Evolutionary conservation across 2,797 vertebrate genomes (phyloP).

Genomic region (Carcharodon carcharias): DNA sequence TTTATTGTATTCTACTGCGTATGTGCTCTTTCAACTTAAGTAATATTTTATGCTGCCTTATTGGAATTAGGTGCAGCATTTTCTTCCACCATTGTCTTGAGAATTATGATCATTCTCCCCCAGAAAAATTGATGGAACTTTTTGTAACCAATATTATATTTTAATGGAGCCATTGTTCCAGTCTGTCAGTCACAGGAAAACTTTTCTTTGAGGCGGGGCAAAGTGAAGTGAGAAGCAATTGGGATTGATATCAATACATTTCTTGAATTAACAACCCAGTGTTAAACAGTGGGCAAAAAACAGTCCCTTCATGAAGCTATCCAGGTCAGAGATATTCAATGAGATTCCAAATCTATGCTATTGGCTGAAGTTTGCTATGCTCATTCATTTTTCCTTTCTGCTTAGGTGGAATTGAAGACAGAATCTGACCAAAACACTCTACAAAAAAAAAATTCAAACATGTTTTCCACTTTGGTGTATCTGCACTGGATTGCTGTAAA

Average conservation of each 20-base stretch:
- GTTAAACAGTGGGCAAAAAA: neutral
- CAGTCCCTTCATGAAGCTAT: neutral
- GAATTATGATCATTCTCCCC: neutral
- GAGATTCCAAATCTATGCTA: neutral
- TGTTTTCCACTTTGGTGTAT: neutral
- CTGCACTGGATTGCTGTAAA: neutral
- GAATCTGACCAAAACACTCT: neutral
- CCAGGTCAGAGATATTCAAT: neutral
- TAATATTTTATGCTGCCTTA: neutral
- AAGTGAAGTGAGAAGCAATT: constrained; percentile 39
- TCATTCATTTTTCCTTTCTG: neutral
- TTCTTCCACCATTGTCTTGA: neutral
- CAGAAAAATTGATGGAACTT: neutral
- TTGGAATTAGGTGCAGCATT: neutral
- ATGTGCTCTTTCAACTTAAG: neutral
- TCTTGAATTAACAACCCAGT: neutral
- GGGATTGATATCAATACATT: constrained; percentile 38
- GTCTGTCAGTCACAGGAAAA: constrained; percentile 47
- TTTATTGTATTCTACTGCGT: neutral
- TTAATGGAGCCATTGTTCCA: constrained; percentile 48
- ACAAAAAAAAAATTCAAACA: neutral
- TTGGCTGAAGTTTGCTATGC: neutral
- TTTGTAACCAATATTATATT: constrained; percentile 1
- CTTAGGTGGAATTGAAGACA: neutral
- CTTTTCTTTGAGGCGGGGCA: neutral